Evolutionary conservation across 2,888 invertebrate species (phyloP).

Genomic region (Drosophila infuscata): DNA sequence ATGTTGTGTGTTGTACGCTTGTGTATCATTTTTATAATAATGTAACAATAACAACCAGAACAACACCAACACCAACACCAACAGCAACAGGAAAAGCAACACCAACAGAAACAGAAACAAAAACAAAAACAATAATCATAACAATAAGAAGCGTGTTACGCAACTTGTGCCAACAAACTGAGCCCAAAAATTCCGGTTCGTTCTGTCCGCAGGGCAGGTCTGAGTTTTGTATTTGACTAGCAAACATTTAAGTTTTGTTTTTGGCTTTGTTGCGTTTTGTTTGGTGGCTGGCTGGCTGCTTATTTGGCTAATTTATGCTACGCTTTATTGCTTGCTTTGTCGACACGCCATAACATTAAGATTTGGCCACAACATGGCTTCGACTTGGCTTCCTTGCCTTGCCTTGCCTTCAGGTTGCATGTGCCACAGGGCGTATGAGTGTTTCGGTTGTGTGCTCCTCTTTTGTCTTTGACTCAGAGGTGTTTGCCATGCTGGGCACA

Average conservation of each 20-base stretch:
- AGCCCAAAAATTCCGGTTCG: constrained; percentile 27
- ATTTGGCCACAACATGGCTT: constrained; percentile 52
- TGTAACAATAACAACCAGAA: constrained; percentile 37
- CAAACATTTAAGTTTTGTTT: constrained; percentile 76
- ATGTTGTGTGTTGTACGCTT: constrained; percentile 15
- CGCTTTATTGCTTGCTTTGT: constrained; percentile 74
- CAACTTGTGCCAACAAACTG: constrained; percentile 41
- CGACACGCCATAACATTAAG: constrained; percentile 73
- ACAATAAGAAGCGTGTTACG: constrained; percentile 46
- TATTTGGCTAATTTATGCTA: constrained; percentile 79
- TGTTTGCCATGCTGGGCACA: constrained; percentile 44
- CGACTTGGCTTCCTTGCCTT: constrained; percentile 25
- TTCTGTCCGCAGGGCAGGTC: constrained; percentile 41
- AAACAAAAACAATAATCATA: constrained; percentile 38
- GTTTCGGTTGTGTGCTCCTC: constrained; percentile 16
- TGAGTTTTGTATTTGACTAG: constrained; percentile 68
- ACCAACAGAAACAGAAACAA: not conserved
- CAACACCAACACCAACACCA: constrained; percentile 30
- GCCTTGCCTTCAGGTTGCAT: constrained; percentile 19
- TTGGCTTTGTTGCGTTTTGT: constrained; percentile 40
- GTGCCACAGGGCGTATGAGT: constrained; percentile 56
- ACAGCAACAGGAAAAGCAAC: constrained; percentile 4
- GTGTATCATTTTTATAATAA: constrained; percentile 55
- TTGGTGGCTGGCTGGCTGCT: constrained; percentile 58
- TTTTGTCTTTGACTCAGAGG: constrained; percentile 45